These are phyloP conservation scores for Gymnodraco acuticeps DNA, from an alignment of 2,797 vertebrate species.

Conservation along the genomic window DNA sequence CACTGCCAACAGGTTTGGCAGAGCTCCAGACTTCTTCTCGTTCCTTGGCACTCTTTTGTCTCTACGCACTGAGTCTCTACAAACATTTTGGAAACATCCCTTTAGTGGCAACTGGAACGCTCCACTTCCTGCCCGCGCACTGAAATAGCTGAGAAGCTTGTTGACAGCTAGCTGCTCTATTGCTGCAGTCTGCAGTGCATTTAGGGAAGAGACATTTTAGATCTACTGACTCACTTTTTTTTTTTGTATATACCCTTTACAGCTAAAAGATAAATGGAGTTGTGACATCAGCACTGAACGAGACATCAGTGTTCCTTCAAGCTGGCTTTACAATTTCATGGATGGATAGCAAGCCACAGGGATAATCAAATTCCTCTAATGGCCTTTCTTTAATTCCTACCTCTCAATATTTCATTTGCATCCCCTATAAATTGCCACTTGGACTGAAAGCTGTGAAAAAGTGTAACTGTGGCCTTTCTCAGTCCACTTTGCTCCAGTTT, in stretches of 20 bases:
- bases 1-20: conserved; percentile 47
- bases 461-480: conserved; percentile 12
- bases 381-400: conserved; percentile 37
- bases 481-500: conserved; percentile 46
- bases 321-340: conserved; percentile 18
- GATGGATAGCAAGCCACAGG: conserved; percentile 14
- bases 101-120: conserved; percentile 63
- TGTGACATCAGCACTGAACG: conserved; percentile 13
- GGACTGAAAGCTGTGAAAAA: conserved; percentile 22
- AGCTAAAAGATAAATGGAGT: conserved; percentile 17
- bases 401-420: conserved; percentile 58
- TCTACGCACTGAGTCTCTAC: conserved; percentile 49
- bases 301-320: conserved; percentile 14
- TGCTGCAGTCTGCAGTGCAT: conserved; percentile 43
- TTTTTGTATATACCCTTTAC: conserved; percentile 29
- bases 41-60: conserved; percentile 60
- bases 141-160: conserved; percentile 59
- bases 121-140: conserved; percentile 59
- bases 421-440: conserved; percentile 24
- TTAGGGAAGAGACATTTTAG: conserved; percentile 50
- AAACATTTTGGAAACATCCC: conserved; percentile 72
- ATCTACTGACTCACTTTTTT: conserved; percentile 59
- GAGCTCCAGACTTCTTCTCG: conserved; percentile 35
- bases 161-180: conserved; percentile 48
- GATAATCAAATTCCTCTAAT: conserved; percentile 32